A percentile compares a stretch with the other conserved stretches of the same genome.
Conservation (phyloP, 2,888 invertebrate species). For the Xylota segnis region DNA sequence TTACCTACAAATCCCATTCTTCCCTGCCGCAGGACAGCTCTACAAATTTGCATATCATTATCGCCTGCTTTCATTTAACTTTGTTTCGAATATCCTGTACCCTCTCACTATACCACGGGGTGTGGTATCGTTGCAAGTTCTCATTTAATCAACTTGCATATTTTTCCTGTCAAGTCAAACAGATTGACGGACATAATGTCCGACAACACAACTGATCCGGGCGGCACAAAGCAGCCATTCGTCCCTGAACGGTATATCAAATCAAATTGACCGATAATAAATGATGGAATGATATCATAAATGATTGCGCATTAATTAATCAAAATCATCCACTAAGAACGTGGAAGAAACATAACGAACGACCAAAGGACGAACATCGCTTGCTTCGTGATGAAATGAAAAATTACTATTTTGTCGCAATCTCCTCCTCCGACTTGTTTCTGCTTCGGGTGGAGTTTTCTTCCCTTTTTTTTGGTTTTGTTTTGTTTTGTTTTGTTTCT, state of each 20-base stretch:
- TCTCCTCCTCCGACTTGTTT: constrained; percentile 44
- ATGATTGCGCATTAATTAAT: constrained; percentile 68
- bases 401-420: constrained; percentile 63
- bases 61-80: not conserved
- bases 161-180: constrained; percentile 47
- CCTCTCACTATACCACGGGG: not conserved
- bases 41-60: not conserved
- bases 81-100: constrained; percentile 10
- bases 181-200: constrained; percentile 23
- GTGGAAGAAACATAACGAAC: constrained; percentile 25
- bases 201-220: constrained; percentile 23
- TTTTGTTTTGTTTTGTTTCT: not conserved
- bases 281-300: constrained; percentile 66
- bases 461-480: constrained; percentile 10
- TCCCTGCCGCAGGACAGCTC: too few relatives aligned
- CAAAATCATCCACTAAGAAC: constrained; percentile 54
- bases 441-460: constrained; percentile 36
- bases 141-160: constrained; percentile 40
- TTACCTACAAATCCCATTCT: too few relatives aligned
- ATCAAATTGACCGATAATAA: constrained; percentile 73
- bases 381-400: constrained; percentile 61
- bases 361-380: constrained; percentile 40
- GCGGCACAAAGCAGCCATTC: constrained; percentile 18
- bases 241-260: constrained; percentile 42
- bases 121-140: not conserved